A percentile compares a stretch with the other conserved stretches of the same genome.
Evolutionary conservation across 2,888 invertebrate species (phyloP).

Genomic region (Criorhina ranunculi): DNA sequence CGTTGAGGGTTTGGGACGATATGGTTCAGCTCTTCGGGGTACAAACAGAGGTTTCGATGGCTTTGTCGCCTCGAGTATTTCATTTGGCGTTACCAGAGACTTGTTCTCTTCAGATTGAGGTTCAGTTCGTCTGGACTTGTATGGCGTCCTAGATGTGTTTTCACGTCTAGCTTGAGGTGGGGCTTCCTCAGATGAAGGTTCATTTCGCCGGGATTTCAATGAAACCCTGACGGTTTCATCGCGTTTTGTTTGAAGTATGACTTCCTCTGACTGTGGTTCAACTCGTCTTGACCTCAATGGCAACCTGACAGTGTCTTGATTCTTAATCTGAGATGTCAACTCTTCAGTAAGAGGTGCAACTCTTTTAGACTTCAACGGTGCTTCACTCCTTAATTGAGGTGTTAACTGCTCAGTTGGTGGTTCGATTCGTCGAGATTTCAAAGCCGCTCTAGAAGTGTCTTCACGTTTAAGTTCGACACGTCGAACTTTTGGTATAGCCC

Average conservation of each 20-base stretch:
- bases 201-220: constrained; percentile 26
- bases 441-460: constrained; percentile 49
- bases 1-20: constrained; percentile 72
- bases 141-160: constrained; percentile 10
- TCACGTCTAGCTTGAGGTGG: constrained; percentile 1
- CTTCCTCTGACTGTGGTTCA: constrained; percentile 24
- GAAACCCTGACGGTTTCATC: constrained; percentile 10
- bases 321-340: not conserved
- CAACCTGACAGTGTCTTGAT: not conserved
- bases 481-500: constrained; percentile 49
- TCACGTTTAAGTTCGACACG: constrained; percentile 44
- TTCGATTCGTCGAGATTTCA: constrained; percentile 48
- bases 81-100: constrained; percentile 54
- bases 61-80: constrained; percentile 60
- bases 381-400: not conserved
- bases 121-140: constrained; percentile 34
- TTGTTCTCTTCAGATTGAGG: constrained; percentile 12
- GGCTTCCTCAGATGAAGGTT: constrained; percentile 16
- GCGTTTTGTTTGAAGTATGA: not conserved
- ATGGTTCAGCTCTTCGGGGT: constrained; percentile 75
- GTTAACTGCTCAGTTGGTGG: constrained; percentile 1
- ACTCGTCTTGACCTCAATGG: constrained; percentile 36
- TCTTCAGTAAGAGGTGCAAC: constrained; percentile 17
- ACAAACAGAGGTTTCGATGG: constrained; percentile 66
- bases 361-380: constrained; percentile 27